Evolutionary conservation across 1,140 invertebrate species (phyloP).

Genomic region (Drosophila seguyi): DNA sequence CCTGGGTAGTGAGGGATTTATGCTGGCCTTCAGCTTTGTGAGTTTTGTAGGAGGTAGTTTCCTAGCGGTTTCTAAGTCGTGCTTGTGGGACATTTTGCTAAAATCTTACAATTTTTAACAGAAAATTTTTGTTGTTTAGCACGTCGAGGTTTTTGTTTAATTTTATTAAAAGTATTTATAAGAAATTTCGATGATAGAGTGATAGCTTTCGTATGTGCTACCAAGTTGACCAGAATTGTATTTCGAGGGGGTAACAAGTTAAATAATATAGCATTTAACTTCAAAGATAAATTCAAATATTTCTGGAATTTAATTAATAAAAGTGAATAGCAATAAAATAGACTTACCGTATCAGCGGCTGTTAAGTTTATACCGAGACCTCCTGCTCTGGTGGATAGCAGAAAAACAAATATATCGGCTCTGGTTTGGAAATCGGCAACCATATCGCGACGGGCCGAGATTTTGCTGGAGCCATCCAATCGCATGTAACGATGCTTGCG

Average conservation of each 20-base stretch:
- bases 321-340: not conserved
- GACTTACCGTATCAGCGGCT: slow-evolving; percentile 97
- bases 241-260: not conserved
- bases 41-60: not conserved
- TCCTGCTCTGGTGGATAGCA: slow-evolving; percentile 97
- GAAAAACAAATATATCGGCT: slow-evolving; percentile 97
- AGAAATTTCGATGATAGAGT: not conserved
- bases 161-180: not conserved
- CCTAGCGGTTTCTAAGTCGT: not conserved
- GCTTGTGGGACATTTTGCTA: slow-evolving; percentile 5
- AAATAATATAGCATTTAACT: not conserved
- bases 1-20: slow-evolving; percentile 6
- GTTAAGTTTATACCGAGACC: slow-evolving; percentile 99
- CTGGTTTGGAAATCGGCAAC: slow-evolving; percentile 96
- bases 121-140: not conserved
- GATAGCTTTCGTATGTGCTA: not conserved
- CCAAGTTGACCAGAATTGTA: not conserved
- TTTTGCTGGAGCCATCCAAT: slow-evolving; percentile 96
- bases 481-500: slow-evolving; percentile 96
- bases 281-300: not conserved
- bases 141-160: not conserved
- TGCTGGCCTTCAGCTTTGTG: slow-evolving; percentile 23
- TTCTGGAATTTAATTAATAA: not conserved
- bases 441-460: slow-evolving; percentile 96
- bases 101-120: not conserved